Conservation (phyloP, 2,797 vertebrate species). For the Bryconaethiops microstoma region DNA sequence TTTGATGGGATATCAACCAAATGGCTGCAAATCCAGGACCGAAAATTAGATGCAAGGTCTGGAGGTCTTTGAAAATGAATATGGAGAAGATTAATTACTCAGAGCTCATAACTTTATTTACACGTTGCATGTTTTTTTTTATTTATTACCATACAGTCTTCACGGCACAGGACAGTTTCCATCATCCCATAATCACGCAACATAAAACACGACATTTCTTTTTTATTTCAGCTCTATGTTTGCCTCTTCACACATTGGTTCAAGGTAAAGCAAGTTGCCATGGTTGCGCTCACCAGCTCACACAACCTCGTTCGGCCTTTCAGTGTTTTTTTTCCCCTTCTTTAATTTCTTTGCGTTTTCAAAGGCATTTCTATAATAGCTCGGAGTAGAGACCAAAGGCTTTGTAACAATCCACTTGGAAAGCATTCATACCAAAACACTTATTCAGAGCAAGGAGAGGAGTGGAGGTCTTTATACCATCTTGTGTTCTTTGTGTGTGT, state of each 20-base stretch:
- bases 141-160: not conserved
- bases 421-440: conserved; percentile 45
- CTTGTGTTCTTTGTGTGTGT: not conserved
- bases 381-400: conserved; percentile 55
- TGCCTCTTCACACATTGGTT: conserved; percentile 55
- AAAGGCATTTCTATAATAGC: conserved; percentile 57
- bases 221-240: conserved; percentile 49
- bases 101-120: not conserved
- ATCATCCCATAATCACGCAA: conserved; percentile 29
- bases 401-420: conserved; percentile 39
- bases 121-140: not conserved
- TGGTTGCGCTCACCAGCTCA: conserved; percentile 66
- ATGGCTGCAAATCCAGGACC: too few relatives aligned
- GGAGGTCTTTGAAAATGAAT: not conserved
- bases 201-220: conserved; percentile 40
- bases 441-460: conserved; percentile 35
- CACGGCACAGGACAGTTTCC: conserved; percentile 19
- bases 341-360: conserved; percentile 50
- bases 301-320: conserved; percentile 47
- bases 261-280: conserved; percentile 75
- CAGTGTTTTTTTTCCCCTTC: conserved; percentile 30
- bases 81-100: not conserved
- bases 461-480: not conserved
- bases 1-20: too few relatives aligned
- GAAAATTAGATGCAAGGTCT: too few relatives aligned